These are phyloP conservation scores for Lynx canadensis DNA, from an alignment of 2,113 vertebrate genomes.

Conservation along the genomic window DNA sequence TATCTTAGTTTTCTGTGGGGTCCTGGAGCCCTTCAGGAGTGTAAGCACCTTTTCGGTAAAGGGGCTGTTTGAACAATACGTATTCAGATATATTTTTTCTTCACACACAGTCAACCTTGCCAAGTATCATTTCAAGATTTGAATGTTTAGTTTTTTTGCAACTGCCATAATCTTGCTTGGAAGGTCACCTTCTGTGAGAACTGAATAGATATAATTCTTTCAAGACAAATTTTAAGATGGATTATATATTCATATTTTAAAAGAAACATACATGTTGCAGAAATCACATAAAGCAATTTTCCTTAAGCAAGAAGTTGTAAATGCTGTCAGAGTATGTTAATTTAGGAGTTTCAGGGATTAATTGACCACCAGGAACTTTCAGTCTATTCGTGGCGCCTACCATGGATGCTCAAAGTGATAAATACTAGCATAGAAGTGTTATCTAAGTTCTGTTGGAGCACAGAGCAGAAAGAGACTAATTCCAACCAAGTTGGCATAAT, in stretches of 20 bases:
- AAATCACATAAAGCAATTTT: constrained; percentile 21
- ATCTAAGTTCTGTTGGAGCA: not conserved
- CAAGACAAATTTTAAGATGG: constrained; percentile 28
- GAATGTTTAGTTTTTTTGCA: constrained; percentile 49
- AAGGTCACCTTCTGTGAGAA: constrained; percentile 72
- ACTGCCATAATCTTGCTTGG: constrained; percentile 55
- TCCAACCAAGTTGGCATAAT: not conserved
- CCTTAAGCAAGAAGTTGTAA: not conserved
- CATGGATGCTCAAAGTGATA: not conserved
- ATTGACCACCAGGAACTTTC: not conserved
- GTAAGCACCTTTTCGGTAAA: constrained; percentile 15
- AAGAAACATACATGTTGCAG: not conserved
- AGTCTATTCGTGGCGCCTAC: not conserved
- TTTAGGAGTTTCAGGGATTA: constrained; percentile 6
- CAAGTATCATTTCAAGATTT: constrained; percentile 65
- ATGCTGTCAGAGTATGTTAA: not conserved
- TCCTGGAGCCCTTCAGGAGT: not conserved
- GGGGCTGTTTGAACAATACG: constrained; percentile 4
- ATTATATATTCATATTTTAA: constrained; percentile 30
- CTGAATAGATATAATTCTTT: constrained; percentile 44
- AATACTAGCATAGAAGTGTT: not conserved
- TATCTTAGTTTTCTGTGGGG: not conserved
- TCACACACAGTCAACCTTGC: constrained; percentile 18
- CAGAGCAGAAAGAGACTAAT: not conserved
- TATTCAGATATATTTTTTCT: constrained; percentile 21